phyloP scores from a whole-genome alignment of 2,113 vertebrate species.

The Collichthys lucidus region DNA sequence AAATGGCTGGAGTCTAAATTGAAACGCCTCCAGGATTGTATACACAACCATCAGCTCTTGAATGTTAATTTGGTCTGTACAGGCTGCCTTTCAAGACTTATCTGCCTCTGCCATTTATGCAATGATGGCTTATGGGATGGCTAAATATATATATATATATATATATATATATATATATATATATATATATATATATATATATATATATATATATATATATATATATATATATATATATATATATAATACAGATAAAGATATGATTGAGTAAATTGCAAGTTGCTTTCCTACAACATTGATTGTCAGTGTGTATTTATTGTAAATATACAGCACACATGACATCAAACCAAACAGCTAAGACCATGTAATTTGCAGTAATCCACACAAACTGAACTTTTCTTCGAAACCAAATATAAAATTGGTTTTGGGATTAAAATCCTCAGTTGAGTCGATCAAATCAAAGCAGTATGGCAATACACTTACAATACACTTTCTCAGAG shows the following conservation, averaged over 20 bases:
- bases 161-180: no score
- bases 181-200: background rate
- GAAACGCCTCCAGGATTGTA: slow-evolving; percentile 64
- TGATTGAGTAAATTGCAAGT: slow-evolving; percentile 26
- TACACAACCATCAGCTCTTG: slow-evolving; percentile 56
- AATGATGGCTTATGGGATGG: slow-evolving; percentile 43
- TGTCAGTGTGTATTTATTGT: slow-evolving; percentile 22
- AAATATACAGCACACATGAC: slow-evolving; percentile 10
- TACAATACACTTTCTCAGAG: no score
- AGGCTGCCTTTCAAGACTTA: slow-evolving; percentile 50
- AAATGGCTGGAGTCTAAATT: slow-evolving; percentile 63
- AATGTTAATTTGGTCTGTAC: slow-evolving; percentile 66
- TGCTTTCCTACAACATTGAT: slow-evolving; percentile 14
- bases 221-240: no score
- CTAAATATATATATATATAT: slow-evolving; percentile 35
- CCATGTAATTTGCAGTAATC: background rate
- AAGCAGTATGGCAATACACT: background rate
- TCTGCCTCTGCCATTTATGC: slow-evolving; percentile 36
- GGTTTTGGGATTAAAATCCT: background rate
- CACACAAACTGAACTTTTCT: background rate
- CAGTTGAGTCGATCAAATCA: background rate
- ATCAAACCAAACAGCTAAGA: slow-evolving; percentile 19
- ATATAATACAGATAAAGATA: slow-evolving; percentile 49
- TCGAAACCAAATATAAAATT: background rate
- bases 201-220: no score